Conservation (phyloP, 2,888 invertebrate species). For the Dryadula phaetusa region DNA sequence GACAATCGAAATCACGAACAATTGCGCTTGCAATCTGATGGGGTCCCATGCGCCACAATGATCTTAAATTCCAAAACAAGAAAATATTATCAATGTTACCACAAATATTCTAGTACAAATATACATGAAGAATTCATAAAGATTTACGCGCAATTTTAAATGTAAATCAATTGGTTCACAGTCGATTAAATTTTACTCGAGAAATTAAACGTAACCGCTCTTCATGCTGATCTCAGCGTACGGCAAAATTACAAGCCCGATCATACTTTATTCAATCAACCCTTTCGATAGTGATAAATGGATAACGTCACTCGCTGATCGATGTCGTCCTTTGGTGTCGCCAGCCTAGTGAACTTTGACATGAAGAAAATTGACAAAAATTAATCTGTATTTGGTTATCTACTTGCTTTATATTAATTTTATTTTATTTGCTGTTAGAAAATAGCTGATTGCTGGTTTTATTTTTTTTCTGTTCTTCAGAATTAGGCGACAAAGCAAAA, state of each 20-base stretch:
- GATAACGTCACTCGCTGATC: slow-evolving; percentile 65
- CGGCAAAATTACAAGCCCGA: slow-evolving; percentile 56
- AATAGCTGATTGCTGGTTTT: too few relatives aligned
- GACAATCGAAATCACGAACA: too few relatives aligned
- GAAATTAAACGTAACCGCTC: slow-evolving; percentile 18
- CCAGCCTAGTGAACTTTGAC: slow-evolving; percentile 24
- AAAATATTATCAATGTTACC: too few relatives aligned
- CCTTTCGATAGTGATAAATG: slow-evolving; percentile 75
- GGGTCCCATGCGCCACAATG: too few relatives aligned
- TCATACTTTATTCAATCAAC: slow-evolving; percentile 66
- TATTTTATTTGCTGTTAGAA: neutral
- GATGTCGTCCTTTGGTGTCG: slow-evolving; percentile 54
- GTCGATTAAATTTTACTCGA: slow-evolving; percentile 12
- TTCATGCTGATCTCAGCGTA: slow-evolving; percentile 25
- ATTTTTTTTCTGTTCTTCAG: too few relatives aligned
- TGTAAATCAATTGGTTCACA: neutral
- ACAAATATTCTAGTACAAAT: too few relatives aligned
- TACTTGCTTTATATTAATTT: neutral
- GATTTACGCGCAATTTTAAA: neutral
- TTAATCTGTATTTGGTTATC: slow-evolving; percentile 6
- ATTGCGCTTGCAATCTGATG: too few relatives aligned
- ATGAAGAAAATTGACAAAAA: slow-evolving; percentile 9
- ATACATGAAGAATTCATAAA: too few relatives aligned
- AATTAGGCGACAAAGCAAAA: too few relatives aligned
- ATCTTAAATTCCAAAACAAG: too few relatives aligned